Percentiles rank a stretch among this genome's conserved stretches.
Conservation (phyloP, 1,140 invertebrate species). For the Dendrolimus kikuchii region DNA sequence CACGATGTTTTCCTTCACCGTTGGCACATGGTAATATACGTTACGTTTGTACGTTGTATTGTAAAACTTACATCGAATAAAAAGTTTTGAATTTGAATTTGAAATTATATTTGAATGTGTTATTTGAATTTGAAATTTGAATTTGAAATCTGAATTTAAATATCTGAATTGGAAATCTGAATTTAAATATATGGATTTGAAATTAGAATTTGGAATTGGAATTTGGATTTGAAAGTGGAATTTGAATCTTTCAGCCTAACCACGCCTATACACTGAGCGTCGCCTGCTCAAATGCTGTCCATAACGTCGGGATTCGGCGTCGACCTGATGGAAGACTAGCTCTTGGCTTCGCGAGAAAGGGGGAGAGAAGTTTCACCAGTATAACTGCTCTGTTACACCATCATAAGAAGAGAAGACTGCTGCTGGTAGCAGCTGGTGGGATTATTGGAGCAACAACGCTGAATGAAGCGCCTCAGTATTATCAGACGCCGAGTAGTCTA, state of each 20-base stretch:
- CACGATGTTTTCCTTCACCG: too few species aligned
- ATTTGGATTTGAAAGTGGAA: too few species aligned
- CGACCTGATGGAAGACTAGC: conserved; percentile 55
- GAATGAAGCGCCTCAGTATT: conserved; percentile 50
- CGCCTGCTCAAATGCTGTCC: conserved; percentile 49
- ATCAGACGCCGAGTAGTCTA: conserved; percentile 45
- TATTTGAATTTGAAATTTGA: too few species aligned
- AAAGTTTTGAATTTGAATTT: too few species aligned
- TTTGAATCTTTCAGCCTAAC: conserved; percentile 33
- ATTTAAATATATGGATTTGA: too few species aligned
- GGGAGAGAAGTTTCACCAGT: conserved; percentile 50
- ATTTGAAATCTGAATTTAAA: too few species aligned
- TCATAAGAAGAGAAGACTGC: conserved; percentile 43
- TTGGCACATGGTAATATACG: too few species aligned
- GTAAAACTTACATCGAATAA: too few species aligned
- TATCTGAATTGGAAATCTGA: too few species aligned
- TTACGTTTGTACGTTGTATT: too few species aligned
- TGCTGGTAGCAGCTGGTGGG: conserved; percentile 47
- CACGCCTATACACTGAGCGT: conserved; percentile 63
- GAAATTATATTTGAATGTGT: too few species aligned
- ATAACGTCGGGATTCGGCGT: conserved; percentile 59
- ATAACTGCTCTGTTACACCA: conserved; percentile 57
- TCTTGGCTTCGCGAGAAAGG: conserved; percentile 49
- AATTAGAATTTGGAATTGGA: too few species aligned
- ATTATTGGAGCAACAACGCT: conserved; percentile 50